A percentile compares a stretch with the other conserved stretches of the same genome.
phyloP scores from a whole-genome alignment of 2,113 vertebrate species.

The Alexandromys fortis region DNA sequence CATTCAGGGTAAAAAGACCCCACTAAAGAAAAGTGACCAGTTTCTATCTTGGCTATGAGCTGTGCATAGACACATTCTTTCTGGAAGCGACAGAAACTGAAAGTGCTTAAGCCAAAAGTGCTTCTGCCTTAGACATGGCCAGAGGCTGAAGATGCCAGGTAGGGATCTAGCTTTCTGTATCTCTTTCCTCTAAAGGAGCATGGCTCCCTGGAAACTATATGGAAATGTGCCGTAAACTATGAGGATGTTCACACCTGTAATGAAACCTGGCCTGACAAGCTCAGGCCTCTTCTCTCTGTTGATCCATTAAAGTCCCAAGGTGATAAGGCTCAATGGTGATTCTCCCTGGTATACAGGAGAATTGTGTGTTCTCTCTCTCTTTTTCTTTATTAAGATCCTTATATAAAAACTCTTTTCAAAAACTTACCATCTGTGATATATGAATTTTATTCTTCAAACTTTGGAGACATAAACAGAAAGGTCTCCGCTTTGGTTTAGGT shows the following conservation, averaged over 20 bases:
- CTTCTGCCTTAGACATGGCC: neutral
- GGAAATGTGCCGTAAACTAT: neutral
- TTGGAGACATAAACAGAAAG: neutral
- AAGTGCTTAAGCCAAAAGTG: neutral
- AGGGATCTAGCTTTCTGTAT: neutral
- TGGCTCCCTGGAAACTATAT: neutral
- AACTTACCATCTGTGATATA: neutral
- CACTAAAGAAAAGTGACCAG: neutral
- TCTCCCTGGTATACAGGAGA: neutral
- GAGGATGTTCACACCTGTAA: neutral
- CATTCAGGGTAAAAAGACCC: neutral
- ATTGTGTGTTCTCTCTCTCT: neutral
- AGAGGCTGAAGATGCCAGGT: neutral
- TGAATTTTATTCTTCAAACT: neutral
- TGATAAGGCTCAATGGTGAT: neutral
- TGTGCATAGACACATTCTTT: neutral
- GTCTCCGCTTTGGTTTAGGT: neutral
- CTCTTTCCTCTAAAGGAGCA: neutral
- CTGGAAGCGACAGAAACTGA: neutral
- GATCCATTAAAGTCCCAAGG: neutral
- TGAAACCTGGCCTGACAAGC: neutral
- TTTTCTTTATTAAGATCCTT: neutral
- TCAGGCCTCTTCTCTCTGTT: neutral
- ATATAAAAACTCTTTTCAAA: neutral
- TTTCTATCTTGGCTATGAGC: neutral